Base-by-base conservation (phyloP, 2,888 invertebrate genomes). In the Elegia similella region DNA sequence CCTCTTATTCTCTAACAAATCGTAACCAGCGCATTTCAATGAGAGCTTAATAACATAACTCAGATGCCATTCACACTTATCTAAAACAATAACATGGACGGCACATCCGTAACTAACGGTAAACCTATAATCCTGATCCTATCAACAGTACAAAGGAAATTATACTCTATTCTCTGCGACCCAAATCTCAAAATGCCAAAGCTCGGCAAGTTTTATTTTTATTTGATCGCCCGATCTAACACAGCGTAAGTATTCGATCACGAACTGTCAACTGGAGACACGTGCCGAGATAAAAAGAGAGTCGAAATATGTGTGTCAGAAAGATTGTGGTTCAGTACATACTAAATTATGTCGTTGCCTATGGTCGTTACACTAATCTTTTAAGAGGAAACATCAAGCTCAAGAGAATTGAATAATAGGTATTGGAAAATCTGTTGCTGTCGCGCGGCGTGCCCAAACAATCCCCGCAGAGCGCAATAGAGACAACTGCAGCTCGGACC, bases 161-260 rank as follows among this genome's bases (percentile, higher is more conserved):
- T 29, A 17, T 42, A 23, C 42, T 48, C 42, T 56, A 50, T 56
- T 29, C 7, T 30, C 1, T 12, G 42, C 42, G 30, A 15, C 15
- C 13, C 12, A 56, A n/a, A 56, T 50, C 2, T 50, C 15, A 48
- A 23, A 42, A 42, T 48, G 42, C 29, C 23, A 42, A 42, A 30
- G 30, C 38, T 12, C 34, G 29, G 13, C 6, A 8, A 23, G 7
- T 30, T 29, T 38, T 72, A 65, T 69, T 70, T 70, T 60, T 60
- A 57, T 52, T 55, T 52, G 55, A 65, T 64, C 64, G 61, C 70
- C 65, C 63, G 60, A 60, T 58, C 62, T 68, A 59, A 73, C 68
- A 74, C 75, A 74, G 74, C 75, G 79, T 82, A 77, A 83, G 80
- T 69, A 65, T 71, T 80, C 80, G 74, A 82, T 86, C 86, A 86